These are phyloP conservation scores for Asobara japonica DNA, from an alignment of 1,140 invertebrate genomes.

Conservation along the genomic window DNA sequence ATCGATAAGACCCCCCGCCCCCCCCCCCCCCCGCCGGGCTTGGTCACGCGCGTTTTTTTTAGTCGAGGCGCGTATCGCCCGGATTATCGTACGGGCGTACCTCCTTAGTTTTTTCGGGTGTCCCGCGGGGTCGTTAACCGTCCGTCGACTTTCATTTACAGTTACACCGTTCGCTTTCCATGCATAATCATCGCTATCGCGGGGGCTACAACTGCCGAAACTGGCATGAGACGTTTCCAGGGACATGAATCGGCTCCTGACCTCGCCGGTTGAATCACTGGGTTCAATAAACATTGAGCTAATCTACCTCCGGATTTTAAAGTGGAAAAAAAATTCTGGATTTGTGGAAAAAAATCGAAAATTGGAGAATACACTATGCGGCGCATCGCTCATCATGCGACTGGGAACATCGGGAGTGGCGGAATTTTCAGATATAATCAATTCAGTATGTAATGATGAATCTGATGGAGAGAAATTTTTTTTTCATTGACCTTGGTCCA, in stretches of 20 bases:
- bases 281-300: no score
- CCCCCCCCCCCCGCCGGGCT: background rate
- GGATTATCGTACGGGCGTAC: background rate
- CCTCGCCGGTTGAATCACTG: background rate
- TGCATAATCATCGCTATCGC: slow-evolving; percentile 10
- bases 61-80: background rate
- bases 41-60: background rate
- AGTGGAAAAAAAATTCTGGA: no score
- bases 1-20: background rate
- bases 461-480: no score
- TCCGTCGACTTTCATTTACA: slow-evolving; percentile 1
- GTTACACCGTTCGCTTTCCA: slow-evolving; percentile 16
- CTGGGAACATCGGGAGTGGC: no score
- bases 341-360: no score
- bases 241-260: background rate
- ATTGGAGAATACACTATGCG: no score
- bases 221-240: background rate
- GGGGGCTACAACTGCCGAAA: background rate
- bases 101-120: slow-evolving; percentile 8
- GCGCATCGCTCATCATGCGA: no score
- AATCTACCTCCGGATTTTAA: no score
- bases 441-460: no score
- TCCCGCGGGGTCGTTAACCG: slow-evolving; percentile 23
- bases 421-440: no score
- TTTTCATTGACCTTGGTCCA: no score